Evolutionary conservation across 2,797 vertebrate species (phyloP).

Genomic region (Psittacula derbiana): DNA sequence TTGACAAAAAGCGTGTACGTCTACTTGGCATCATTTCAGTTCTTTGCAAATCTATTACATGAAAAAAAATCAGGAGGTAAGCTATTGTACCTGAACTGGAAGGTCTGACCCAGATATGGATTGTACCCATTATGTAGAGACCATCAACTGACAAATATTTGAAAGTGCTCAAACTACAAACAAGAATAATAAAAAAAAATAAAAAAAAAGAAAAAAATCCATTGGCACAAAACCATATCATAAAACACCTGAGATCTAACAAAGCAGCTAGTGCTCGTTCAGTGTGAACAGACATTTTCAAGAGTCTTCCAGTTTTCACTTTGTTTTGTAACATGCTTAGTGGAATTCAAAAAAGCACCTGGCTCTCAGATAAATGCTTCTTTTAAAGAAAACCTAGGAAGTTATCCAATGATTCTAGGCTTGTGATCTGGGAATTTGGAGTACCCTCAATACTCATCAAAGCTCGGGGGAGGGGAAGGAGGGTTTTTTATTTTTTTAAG

Average conservation of each 20-base stretch:
- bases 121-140: constrained; percentile 35
- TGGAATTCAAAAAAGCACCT: background rate
- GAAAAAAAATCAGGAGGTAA: constrained; percentile 14
- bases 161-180: background rate
- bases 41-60: constrained; percentile 38
- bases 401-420: background rate
- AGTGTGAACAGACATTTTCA: constrained; percentile 20
- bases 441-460: background rate
- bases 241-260: constrained; percentile 16
- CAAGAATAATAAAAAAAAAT: background rate
- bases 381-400: background rate
- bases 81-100: constrained; percentile 48
- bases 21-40: constrained; percentile 13
- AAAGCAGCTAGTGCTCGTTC: background rate
- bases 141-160: constrained; percentile 45
- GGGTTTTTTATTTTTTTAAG: background rate
- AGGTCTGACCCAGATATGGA: constrained; percentile 56
- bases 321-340: constrained; percentile 24
- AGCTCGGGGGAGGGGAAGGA: background rate
- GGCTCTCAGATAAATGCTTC: background rate
- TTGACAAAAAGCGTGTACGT: constrained; percentile 13
- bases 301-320: background rate
- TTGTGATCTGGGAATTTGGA: background rate
- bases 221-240: background rate
- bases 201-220: background rate